Conservation (phyloP, 92 coral and sea anemone genomes). For the Zoanthus gigantus region DNA sequence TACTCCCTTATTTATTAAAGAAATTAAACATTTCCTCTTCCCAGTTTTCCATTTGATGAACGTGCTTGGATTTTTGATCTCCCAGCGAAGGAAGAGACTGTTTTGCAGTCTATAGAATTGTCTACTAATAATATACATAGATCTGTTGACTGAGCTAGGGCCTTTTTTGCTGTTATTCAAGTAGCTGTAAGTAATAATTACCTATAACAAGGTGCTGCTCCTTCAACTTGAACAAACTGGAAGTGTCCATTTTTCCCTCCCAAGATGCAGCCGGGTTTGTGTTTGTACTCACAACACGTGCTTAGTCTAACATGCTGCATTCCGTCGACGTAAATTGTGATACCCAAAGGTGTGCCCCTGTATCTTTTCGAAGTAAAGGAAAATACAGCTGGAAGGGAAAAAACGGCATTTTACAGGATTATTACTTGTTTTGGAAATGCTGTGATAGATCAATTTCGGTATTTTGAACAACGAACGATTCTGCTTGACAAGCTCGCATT, state of each 20-base stretch:
- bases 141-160: neutral
- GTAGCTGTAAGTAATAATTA: slow-evolving; percentile 3
- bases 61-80: too few relatives aligned
- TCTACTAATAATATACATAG: too few relatives aligned
- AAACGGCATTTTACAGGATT: neutral
- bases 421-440: too few relatives aligned
- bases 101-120: too few relatives aligned
- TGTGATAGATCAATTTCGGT: too few relatives aligned
- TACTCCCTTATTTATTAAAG: too few relatives aligned
- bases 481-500: too few relatives aligned
- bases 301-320: slow-evolving; percentile 97
- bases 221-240: slow-evolving; percentile 96
- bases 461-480: too few relatives aligned
- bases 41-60: too few relatives aligned
- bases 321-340: slow-evolving; percentile 96
- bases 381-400: slow-evolving; percentile 75
- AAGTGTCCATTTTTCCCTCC: slow-evolving; percentile 98
- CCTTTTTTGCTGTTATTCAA: neutral
- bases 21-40: too few relatives aligned
- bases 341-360: slow-evolving; percentile 97
- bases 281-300: slow-evolving; percentile 97
- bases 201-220: slow-evolving; percentile 99
- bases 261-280: slow-evolving; percentile 90
- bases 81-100: too few relatives aligned
- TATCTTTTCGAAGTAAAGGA: slow-evolving; percentile 97